Evolutionary conservation across 2,797 vertebrate genomes (phyloP), one percentile per base, ranked within the genome.

Genomic region (Dendrocincla fuliginosa): DNA sequence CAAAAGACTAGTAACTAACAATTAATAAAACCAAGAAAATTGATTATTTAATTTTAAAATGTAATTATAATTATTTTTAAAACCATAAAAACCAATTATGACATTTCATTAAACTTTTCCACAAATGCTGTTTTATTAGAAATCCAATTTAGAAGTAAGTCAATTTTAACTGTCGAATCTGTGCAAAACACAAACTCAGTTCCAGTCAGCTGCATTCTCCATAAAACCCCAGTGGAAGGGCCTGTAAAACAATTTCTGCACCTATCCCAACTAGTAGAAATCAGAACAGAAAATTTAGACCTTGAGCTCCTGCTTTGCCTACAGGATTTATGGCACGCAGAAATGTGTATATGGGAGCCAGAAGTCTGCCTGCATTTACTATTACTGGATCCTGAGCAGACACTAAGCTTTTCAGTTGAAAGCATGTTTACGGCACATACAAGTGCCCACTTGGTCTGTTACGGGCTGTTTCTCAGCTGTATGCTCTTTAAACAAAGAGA

Each of bases 311-410:
- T 2, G 0, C 6, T 68, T 87, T 57, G n/a, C 53, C 49, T 30
- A 46, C 19, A 39, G 56, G 37, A 68, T 70, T 71, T 68, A 57
- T 35, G n/a, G 24, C 42, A 53, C 64, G 68, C 64, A 77, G 60
- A 87, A 74, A 77, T 56, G 60, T 68, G 41, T 56, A 42, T n/a
- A 25, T 70, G 60, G 78, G 60, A 91, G 89, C 41, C 87, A 91
- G 64, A 77, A 89, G 25, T 68, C 71, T 91, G 78, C 46, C 71
- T 96, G 78, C 53, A 47, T 79, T 94, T 88, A 55, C 68, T 81
- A 27, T 91, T 86, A 84, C 69, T 75, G 49, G 61, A 88, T 65
- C 25, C 77, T 61, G 84, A 78, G 53, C 69, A 91, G 75, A 56
- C 11, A 61, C 24, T 23, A 30, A 71, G 35, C n/a, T 86, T 91